Percentiles rank a stretch among this genome's conserved stretches.
phyloP scores from a whole-genome alignment of 2,113 vertebrate genomes.

The Ovis aries region ARS-UI_Ramb_v3.0 NC_056056.1:194586001-194586500 shows the following conservation, averaged over 20 bases:
- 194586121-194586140: not conserved
- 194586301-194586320: not conserved
- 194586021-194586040: not conserved
- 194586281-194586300: not conserved
- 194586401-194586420: not conserved
- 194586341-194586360: not conserved
- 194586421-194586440: not conserved
- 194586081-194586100: not conserved
- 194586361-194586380: not conserved
- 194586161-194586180: not conserved
- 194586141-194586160: not conserved
- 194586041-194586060: not conserved
- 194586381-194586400: not conserved
- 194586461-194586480: not conserved
- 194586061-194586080: not conserved
- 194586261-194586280: not conserved
- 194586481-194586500: not conserved
- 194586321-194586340: not conserved
- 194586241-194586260: not conserved
- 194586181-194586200: not conserved
- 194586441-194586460: not conserved
- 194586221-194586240: not conserved
- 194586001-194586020: not conserved
- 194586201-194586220: not conserved
- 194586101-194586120: not conserved